Base-by-base conservation (phyloP, 2,113 vertebrate genomes). In the Erythrolamprus reginae region DNA sequence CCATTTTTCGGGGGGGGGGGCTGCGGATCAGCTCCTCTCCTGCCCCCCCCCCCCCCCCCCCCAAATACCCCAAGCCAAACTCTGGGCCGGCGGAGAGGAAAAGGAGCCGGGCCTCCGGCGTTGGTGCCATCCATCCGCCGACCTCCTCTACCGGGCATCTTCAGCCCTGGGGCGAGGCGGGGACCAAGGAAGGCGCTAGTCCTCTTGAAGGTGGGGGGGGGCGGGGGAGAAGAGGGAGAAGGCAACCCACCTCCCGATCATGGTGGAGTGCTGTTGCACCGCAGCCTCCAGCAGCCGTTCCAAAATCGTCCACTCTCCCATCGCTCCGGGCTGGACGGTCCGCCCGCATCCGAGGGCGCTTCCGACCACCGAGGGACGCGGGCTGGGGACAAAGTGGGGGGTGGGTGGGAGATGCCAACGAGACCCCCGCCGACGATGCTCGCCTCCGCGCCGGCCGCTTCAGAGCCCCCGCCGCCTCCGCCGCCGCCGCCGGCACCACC, bases 221-320 rank as follows among this genome's bases (percentile, higher is more conserved):
- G 0, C n/a, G n/a, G n/a, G n/a, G n/a, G n/a, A n/a, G n/a, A n/a
- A n/a, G n/a, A n/a, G n/a, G n/a, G n/a, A n/a, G n/a, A n/a, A n/a
- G n/a, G n/a, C n/a, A n/a, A 21, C 92, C 93, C 89, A 65, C 93
- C 98, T 98, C 97, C 98, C 98, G 95, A 99, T 99, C 98, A 99
- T 99, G 96, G 98, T 99, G 96, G 98, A 99, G 97, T 99, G 98
- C 98, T 99, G 98, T 97, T 99, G 98, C 97, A 99, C 98, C 96
- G 98, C 98, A 97, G 98, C 98, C 97, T 99, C 98, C 98, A 99
- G 96, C 97, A 99, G 98, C 97, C 98, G 98, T 98, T 99, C 98
- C 98, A 99, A 96, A 97, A 99, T 99, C 97, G 98, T 99, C 98
- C 98, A 99, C 98, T 99, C 98, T 97, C 98, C 98, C 98, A 99